A percentile compares a stretch with the other conserved stretches of the same genome.
These are phyloP conservation scores for Diaperis boleti DNA, from an alignment of 2,888 invertebrate species.

Conservation along the genomic window DNA sequence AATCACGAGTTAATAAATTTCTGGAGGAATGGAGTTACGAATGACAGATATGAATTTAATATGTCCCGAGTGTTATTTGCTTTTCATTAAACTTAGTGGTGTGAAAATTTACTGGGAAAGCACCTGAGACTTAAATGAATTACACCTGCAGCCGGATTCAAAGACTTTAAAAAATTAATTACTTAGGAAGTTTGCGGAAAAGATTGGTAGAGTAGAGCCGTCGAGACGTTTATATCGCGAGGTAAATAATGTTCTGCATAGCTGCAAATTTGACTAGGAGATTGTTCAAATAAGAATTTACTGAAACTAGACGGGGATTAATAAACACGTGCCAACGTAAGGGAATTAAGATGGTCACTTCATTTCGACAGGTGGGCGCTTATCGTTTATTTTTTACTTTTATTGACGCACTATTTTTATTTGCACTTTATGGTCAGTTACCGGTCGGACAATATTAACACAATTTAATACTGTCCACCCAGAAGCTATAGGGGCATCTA, in stretches of 20 bases:
- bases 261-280: too few species aligned
- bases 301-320: too few species aligned
- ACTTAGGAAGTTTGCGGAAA: neutral
- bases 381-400: too few species aligned
- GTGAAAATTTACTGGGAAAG: constrained; percentile 25
- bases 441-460: too few species aligned
- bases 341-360: too few species aligned
- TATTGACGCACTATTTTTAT: too few species aligned
- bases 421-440: too few species aligned
- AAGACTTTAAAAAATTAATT: neutral
- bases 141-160: constrained; percentile 2
- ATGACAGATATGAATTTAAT: constrained; percentile 44
- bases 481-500: too few species aligned
- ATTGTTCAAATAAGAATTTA: too few species aligned
- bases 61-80: constrained; percentile 43
- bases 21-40: constrained; percentile 16
- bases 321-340: too few species aligned
- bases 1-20: constrained; percentile 27
- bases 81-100: constrained; percentile 41
- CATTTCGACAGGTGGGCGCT: too few species aligned
- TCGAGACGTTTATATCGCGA: neutral
- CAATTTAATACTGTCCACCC: too few species aligned
- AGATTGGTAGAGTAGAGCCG: neutral
- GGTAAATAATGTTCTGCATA: neutral
- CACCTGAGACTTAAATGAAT: constrained; percentile 13